Percentiles rank a stretch among this genome's conserved stretches.
Conservation (phyloP, 2,113 vertebrate genomes). For the Catagonus wagneri region DNA sequence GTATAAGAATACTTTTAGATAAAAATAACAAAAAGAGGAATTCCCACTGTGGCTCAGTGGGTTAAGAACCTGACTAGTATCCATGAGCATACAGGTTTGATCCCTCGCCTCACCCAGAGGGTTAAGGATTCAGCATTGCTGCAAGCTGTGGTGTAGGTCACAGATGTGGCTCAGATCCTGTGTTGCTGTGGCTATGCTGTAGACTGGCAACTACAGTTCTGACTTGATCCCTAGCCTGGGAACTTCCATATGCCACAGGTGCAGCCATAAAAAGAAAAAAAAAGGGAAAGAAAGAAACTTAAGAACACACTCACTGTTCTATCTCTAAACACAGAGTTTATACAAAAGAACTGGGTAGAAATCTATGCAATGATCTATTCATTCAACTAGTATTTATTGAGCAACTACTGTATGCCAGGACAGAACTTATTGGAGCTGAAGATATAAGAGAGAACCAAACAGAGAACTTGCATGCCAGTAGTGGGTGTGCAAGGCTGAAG, state of each 20-base stretch:
- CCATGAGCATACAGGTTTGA: too few species aligned
- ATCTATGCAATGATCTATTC: background rate
- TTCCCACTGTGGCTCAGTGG: too few species aligned
- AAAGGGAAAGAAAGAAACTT: background rate
- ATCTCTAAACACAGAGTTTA: background rate
- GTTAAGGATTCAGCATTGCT: too few species aligned
- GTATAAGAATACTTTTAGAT: background rate
- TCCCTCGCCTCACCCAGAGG: too few species aligned
- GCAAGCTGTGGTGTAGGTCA: too few species aligned
- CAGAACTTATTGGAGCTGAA: background rate
- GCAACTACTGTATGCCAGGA: background rate
- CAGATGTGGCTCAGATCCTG: too few species aligned
- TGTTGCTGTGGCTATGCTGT: too few species aligned
- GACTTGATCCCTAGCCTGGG: too few species aligned
- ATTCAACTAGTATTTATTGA: background rate
- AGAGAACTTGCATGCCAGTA: background rate
- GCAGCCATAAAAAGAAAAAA: too few species aligned
- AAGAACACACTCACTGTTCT: background rate
- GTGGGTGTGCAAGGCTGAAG: background rate
- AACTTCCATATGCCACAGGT: too few species aligned
- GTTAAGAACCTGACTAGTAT: too few species aligned
- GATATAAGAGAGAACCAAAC: background rate
- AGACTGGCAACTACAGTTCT: too few species aligned
- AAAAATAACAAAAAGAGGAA: background rate
- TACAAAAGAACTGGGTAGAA: background rate